Percentiles rank a stretch among this genome's conserved stretches.
phyloP scores from a whole-genome alignment of 2,888 invertebrate genomes.

The Brenthis hecate region DNA sequence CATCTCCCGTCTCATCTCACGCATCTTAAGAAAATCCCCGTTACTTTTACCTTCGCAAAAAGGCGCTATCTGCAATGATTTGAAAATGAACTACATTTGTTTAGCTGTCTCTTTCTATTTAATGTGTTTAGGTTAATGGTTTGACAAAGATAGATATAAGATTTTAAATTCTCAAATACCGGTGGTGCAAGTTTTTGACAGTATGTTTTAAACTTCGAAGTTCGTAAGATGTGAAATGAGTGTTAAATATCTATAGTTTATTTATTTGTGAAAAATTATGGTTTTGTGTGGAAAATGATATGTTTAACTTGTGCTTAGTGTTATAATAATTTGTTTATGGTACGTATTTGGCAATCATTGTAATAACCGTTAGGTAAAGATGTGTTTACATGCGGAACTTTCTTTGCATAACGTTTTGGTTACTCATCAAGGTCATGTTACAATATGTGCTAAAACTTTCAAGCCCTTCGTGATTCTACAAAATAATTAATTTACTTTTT shows the following conservation, averaged over 20 bases:
- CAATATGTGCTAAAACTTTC: conserved; percentile 34
- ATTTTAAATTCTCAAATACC: conserved; percentile 61
- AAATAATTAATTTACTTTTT: too few species aligned
- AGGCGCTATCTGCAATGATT: conserved; percentile 73
- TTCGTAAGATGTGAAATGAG: conserved; percentile 51
- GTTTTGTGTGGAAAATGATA: conserved; percentile 41
- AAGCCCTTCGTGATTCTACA: background rate
- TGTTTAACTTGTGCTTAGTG: conserved; percentile 26
- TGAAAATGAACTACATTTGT: conserved; percentile 36
- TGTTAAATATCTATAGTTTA: conserved; percentile 38
- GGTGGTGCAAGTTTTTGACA: conserved; percentile 81
- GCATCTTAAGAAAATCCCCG: conserved; percentile 80
- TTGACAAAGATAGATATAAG: conserved; percentile 48
- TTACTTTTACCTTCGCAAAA: conserved; percentile 82
- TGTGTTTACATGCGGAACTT: conserved; percentile 58
- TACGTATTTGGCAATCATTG: conserved; percentile 48
- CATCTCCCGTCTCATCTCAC: conserved; percentile 65
- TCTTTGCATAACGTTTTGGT: conserved; percentile 61
- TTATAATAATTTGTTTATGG: conserved; percentile 42
- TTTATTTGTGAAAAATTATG: conserved; percentile 48
- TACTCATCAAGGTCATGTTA: conserved; percentile 68
- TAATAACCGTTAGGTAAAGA: conserved; percentile 51
- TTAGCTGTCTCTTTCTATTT: conserved; percentile 49
- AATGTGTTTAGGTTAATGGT: background rate
- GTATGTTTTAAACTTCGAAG: conserved; percentile 66